Percentiles rank a stretch among this genome's conserved stretches.
Evolutionary conservation across 2,113 vertebrate species (phyloP).

Genomic region (Crotophaga sulcirostris): DNA sequence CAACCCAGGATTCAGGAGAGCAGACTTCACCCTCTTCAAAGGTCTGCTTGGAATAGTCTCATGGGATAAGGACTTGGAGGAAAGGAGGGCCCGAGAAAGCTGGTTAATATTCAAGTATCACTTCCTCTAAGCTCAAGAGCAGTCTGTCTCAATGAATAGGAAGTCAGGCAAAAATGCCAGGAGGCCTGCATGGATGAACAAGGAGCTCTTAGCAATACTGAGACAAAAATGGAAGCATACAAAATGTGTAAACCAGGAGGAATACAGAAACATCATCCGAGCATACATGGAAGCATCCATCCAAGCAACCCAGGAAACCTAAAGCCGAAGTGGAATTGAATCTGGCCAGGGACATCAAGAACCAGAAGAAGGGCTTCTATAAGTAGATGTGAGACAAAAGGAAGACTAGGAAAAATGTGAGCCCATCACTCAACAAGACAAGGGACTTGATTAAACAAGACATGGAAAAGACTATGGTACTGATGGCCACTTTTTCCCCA

Average conservation of each 20-base stretch:
- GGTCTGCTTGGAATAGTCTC: not conserved
- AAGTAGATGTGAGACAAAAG: not conserved
- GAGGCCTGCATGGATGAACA: not conserved
- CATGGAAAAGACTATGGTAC: not conserved
- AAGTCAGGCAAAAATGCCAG: not conserved
- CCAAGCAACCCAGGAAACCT: not conserved
- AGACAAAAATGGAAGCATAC: not conserved
- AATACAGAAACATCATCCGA: not conserved
- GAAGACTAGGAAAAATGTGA: not conserved
- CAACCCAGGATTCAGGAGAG: not conserved
- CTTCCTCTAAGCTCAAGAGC: not conserved
- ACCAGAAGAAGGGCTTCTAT: not conserved
- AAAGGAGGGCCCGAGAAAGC: not conserved
- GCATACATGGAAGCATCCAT: not conserved
- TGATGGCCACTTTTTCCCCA: not conserved
- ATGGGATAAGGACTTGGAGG: not conserved
- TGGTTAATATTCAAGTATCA: not conserved
- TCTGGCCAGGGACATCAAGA: not conserved
- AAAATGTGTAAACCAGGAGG: not conserved
- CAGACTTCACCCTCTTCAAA: not conserved
- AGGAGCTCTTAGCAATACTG: not conserved
- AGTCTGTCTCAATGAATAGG: too few relatives aligned
- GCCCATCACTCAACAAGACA: not conserved
- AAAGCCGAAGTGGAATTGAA: not conserved
- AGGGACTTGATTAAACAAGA: not conserved